Conservation (phyloP, 2,797 vertebrate genomes). For the Anomalospiza imberbis region DNA sequence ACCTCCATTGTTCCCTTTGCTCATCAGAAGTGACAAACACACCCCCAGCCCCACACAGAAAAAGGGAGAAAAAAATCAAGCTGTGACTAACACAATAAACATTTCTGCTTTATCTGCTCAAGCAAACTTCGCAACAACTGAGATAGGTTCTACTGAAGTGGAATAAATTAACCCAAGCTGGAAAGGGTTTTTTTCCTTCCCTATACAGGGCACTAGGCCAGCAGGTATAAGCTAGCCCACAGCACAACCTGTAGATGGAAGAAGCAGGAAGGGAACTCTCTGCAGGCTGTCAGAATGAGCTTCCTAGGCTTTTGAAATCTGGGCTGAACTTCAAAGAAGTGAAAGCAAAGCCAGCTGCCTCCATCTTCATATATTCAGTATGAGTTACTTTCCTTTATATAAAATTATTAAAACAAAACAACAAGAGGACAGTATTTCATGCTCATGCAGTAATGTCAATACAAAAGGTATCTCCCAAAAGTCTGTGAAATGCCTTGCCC, state of each 20-base stretch:
- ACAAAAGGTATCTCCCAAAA: background rate
- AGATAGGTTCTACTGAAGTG: background rate
- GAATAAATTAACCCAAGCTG: background rate
- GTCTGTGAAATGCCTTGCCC: background rate
- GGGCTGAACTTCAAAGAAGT: background rate
- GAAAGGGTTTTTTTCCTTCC: background rate
- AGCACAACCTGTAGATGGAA: background rate
- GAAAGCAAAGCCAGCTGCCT: background rate
- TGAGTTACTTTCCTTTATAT: background rate
- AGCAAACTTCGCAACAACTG: background rate
- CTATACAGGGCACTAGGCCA: background rate
- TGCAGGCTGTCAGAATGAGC: background rate
- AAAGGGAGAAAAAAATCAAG: background rate
- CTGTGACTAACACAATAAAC: background rate
- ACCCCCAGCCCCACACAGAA: fast-evolving
- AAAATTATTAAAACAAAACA: background rate
- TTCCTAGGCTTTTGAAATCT: background rate
- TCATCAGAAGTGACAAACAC: background rate
- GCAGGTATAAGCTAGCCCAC: background rate
- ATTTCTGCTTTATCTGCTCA: background rate
- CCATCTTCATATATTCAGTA: background rate
- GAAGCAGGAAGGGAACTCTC: background rate
- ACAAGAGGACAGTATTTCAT: background rate
- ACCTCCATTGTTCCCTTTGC: background rate
- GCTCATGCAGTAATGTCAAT: background rate